Conservation (phyloP, 2,113 vertebrate species). For the Condylura cristata region DNA sequence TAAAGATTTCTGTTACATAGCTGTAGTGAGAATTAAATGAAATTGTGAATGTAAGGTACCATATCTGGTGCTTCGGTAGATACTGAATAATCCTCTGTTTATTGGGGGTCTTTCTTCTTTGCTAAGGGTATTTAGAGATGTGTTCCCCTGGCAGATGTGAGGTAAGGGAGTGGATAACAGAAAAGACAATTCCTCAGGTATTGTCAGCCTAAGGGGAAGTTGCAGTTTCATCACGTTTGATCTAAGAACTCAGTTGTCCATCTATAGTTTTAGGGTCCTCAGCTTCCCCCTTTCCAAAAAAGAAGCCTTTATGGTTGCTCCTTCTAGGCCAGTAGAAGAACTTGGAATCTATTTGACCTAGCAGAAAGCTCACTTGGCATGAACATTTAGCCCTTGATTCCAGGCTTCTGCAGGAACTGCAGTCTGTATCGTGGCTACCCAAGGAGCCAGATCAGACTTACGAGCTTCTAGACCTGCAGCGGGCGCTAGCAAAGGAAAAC, state of each 20-base stretch:
- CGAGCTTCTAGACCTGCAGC: slow-evolving; percentile 84
- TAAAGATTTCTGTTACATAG: not conserved
- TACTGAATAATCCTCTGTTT: not conserved
- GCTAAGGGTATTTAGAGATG: slow-evolving; percentile 37
- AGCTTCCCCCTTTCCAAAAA: not conserved
- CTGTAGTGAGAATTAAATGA: not conserved
- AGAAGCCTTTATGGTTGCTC: not conserved
- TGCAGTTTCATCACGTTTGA: not conserved
- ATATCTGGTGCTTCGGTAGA: not conserved
- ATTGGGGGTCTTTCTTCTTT: not conserved
- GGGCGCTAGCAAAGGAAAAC: slow-evolving; percentile 68
- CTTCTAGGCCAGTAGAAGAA: not conserved
- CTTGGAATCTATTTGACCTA: not conserved
- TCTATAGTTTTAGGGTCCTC: not conserved
- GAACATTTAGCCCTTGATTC: not conserved
- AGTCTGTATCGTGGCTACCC: slow-evolving; percentile 83
- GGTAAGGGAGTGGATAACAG: not conserved
- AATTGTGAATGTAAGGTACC: not conserved
- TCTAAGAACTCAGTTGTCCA: not conserved
- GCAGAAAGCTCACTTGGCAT: not conserved
- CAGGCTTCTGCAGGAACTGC: slow-evolving; percentile 88
- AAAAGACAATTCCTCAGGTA: not conserved
- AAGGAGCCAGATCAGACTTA: slow-evolving; percentile 77
- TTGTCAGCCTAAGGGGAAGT: not conserved
- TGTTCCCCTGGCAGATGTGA: not conserved